Conservation (phyloP, 2,797 vertebrate species). For the Hylomyscus alleni region DNA sequence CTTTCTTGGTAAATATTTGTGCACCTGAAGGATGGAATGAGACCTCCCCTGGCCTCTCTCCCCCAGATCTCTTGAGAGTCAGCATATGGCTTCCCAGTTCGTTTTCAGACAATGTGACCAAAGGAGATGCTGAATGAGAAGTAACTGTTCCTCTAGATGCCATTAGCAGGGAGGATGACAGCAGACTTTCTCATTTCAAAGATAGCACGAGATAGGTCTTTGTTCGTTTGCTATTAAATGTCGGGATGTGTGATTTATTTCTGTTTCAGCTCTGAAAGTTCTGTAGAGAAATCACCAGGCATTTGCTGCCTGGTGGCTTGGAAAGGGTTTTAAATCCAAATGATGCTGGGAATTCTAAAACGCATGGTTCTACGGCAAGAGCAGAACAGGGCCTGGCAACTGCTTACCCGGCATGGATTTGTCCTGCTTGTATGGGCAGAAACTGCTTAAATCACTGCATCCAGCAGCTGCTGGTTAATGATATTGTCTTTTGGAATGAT, state of each 20-base stretch:
- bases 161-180: neutral
- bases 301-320: constrained; percentile 57
- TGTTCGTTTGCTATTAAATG: neutral
- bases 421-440: neutral
- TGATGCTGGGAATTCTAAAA: constrained; percentile 46
- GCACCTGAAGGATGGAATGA: neutral
- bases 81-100: constrained; percentile 22
- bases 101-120: neutral
- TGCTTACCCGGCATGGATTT: constrained; percentile 19
- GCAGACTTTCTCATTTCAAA: neutral
- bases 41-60: neutral
- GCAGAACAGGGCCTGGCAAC: constrained; percentile 52
- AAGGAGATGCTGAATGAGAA: constrained; percentile 17
- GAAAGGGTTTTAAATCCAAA: constrained; percentile 63
- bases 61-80: neutral
- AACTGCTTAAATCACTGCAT: constrained; percentile 29
- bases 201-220: neutral
- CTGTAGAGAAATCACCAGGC: constrained; percentile 50
- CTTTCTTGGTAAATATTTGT: constrained; percentile 3
- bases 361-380: constrained; percentile 51
- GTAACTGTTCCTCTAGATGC: neutral
- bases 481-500: constrained; percentile 39
- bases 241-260: constrained; percentile 36
- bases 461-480: constrained; percentile 60
- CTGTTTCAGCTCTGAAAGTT: constrained; percentile 29